Base-by-base conservation (phyloP, 92 coral and sea anemone species). In the Epizoanthus rinbou region DNA sequence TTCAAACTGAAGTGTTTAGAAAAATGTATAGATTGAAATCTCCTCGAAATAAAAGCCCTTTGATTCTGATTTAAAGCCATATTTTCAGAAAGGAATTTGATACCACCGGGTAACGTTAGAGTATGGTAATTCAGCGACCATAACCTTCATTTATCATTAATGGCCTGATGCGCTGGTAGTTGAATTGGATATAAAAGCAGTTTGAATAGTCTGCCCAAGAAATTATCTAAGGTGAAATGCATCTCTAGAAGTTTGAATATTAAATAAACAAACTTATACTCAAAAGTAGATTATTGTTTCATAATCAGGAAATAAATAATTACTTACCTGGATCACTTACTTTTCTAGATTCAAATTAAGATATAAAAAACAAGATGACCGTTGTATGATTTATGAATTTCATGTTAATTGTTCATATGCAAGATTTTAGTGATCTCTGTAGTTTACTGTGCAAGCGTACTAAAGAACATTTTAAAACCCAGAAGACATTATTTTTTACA, bases 141-240 rank as follows among this genome's bases (percentile, higher is more conserved):
- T 17, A 62, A 37, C 43, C 82, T 59, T 78, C 82, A 78, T 78
- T 78, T 69, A 78, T 78, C 70, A 78, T 78, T 78, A 78, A 78
- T 78, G 47, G 71, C 17, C 71, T 78, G 16, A 69, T 28, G 56
- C 60, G 57, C 64, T 41, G 62, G 70, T 69, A 62, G 62, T 59
- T 78, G 82, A 59, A 62, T 60, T 60, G 33, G 7, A 57, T 35
- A 24, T 33, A 75, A 58, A 74, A 74, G 33, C 56, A 74, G 62
- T 71, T 37, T 24, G 50, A 39, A 28, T 39, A 3, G 22, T 78
- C 50, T 78, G 82, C 57, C 62, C 23, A 39, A 33, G 10, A 19
- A 37, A n/a, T 76, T 5, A 43, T 35, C 63, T 59, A 25, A 57
- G 64, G 57, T 25, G 28, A 31, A 75, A 31, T 67, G 72, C 8